phyloP scores from a whole-genome alignment of 1,140 invertebrate species.

The Formica exsecta region DNA sequence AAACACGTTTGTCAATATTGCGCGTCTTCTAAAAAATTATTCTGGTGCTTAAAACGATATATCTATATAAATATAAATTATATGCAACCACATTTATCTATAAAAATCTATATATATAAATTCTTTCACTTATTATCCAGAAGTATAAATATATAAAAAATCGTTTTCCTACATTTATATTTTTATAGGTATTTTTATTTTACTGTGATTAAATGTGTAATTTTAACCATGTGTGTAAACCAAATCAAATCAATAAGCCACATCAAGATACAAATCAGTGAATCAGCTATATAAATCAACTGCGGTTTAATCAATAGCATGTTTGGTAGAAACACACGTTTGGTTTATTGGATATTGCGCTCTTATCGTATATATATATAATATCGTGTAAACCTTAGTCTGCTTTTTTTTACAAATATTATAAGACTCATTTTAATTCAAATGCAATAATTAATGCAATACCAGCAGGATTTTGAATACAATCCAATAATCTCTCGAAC shows the following conservation, averaged over 20 bases:
- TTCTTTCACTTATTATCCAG: neutral
- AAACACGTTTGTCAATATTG: constrained; percentile 9
- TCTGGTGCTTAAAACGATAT: neutral
- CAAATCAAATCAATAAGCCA: constrained; percentile 41
- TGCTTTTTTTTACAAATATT: constrained; percentile 19
- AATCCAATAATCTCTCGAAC: constrained; percentile 35
- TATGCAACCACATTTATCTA: neutral
- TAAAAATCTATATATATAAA: neutral
- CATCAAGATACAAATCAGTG: constrained; percentile 24
- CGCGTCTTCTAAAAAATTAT: neutral
- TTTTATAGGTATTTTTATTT: neutral
- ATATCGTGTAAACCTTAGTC: neutral
- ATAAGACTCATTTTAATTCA: constrained; percentile 22
- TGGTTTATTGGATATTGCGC: constrained; percentile 37
- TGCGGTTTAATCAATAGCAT: constrained; percentile 32
- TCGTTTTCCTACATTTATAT: neutral
- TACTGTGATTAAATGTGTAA: constrained; percentile 1
- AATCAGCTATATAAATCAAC: constrained; percentile 51
- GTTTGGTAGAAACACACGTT: neutral
- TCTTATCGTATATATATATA: constrained; percentile 11
- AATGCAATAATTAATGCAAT: constrained; percentile 34
- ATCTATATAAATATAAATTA: neutral
- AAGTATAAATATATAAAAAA: neutral
- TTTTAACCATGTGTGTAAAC: neutral
- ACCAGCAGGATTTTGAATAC: neutral